Conservation (phyloP, 2,888 invertebrate species). For the Thysanoteuthis rhombus region DNA sequence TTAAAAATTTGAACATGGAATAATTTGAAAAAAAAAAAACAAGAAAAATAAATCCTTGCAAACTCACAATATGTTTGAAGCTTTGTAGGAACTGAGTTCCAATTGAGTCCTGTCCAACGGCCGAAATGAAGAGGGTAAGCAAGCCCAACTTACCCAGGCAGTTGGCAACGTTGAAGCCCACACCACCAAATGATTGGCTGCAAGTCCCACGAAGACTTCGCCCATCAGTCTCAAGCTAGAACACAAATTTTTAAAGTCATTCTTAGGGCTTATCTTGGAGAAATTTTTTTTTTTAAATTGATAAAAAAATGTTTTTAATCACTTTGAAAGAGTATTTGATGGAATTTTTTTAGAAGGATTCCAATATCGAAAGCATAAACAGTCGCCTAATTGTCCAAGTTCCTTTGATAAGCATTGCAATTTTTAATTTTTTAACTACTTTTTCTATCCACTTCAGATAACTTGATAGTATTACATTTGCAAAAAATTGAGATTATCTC, state of each 20-base stretch:
- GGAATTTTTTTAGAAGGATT: background rate
- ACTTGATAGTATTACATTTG: too few relatives aligned
- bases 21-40: background rate
- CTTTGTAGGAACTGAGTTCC: slow-evolving; percentile 56
- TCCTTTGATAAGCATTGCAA: too few relatives aligned
- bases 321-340: background rate
- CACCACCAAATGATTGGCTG: slow-evolving; percentile 77
- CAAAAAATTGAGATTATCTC: too few relatives aligned
- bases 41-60: background rate
- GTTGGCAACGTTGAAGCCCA: slow-evolving; percentile 90
- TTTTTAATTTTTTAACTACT: too few relatives aligned
- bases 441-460: too few relatives aligned
- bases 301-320: too few relatives aligned
- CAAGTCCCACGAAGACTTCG: slow-evolving; percentile 60
- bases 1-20: background rate
- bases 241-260: background rate
- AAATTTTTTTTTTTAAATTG: too few relatives aligned
- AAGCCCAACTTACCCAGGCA: slow-evolving; percentile 81
- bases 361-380: too few relatives aligned
- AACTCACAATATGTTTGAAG: slow-evolving; percentile 64
- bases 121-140: slow-evolving; percentile 76
- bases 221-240: slow-evolving; percentile 53
- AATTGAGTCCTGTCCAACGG: slow-evolving; percentile 78
- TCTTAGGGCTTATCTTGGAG: background rate
- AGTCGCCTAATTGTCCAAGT: too few relatives aligned